phyloP scores from a whole-genome alignment of 2,888 invertebrate genomes.

The Diaperis boleti region DNA sequence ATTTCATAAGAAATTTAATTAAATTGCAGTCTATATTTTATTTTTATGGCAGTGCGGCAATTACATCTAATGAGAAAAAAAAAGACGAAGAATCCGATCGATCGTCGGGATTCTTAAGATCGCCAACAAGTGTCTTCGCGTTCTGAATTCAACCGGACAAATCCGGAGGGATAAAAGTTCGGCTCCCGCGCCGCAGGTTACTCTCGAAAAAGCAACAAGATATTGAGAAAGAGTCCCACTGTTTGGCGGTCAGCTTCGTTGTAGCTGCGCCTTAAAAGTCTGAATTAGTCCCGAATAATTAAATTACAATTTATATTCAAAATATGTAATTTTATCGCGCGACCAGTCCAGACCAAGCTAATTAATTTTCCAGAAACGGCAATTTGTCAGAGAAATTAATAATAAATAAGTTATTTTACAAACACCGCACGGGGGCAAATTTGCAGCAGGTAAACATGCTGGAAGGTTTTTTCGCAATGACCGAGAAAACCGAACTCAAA shows the following conservation, averaged over 20 bases:
- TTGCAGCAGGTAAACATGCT: too few species aligned
- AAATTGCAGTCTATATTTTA: constrained; percentile 40
- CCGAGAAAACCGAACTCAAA: neutral
- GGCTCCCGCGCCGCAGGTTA: constrained; percentile 1
- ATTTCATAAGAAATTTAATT: constrained; percentile 42
- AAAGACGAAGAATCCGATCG: constrained; percentile 14
- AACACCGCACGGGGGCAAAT: constrained; percentile 26
- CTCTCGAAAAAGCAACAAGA: neutral
- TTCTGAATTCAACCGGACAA: constrained; percentile 20
- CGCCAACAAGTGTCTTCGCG: constrained; percentile 54
- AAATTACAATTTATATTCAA: constrained; percentile 51
- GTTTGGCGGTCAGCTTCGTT: too few species aligned
- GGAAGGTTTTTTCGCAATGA: constrained; percentile 29
- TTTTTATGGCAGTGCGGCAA: constrained; percentile 38
- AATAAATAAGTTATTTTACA: constrained; percentile 40
- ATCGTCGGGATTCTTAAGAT: constrained; percentile 38
- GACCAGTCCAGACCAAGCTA: constrained; percentile 51
- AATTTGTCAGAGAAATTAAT: constrained; percentile 48
- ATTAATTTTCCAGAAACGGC: constrained; percentile 52
- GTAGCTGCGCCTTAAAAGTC: constrained; percentile 9
- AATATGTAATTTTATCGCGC: constrained; percentile 52
- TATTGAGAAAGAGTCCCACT: too few species aligned
- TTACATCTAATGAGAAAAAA: constrained; percentile 28
- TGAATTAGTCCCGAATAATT: constrained; percentile 47
- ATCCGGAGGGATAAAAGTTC: constrained; percentile 27